Conservation (phyloP, 1,140 invertebrate species). For the Callitettix versicolor region DNA sequence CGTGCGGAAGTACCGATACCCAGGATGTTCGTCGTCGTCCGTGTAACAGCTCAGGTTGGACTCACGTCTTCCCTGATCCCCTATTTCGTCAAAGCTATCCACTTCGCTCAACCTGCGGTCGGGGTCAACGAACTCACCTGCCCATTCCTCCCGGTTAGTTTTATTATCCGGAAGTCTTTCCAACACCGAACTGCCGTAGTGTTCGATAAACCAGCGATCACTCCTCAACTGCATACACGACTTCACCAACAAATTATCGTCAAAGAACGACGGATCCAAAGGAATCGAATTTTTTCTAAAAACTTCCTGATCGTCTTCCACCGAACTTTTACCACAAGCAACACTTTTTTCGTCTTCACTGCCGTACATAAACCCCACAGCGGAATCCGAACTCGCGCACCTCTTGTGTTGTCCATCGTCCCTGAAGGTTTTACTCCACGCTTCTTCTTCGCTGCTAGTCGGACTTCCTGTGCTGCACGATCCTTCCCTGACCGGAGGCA, state of each 20-base stretch:
- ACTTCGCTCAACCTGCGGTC: constrained; percentile 8
- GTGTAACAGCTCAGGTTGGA: constrained; percentile 8
- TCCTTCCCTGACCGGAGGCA: background rate
- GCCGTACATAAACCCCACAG: constrained; percentile 35
- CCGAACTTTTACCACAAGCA: too few species aligned
- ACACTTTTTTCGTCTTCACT: constrained; percentile 34
- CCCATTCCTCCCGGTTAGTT: background rate
- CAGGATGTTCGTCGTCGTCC: constrained; percentile 16
- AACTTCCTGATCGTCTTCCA: too few species aligned
- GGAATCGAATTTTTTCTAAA: too few species aligned
- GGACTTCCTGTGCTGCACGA: background rate
- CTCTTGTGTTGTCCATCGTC: constrained; percentile 21
- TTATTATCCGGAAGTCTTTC: constrained; percentile 1
- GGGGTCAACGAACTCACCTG: background rate
- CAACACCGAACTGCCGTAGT: constrained; percentile 8
- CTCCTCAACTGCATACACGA: background rate
- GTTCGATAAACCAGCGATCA: constrained; percentile 10
- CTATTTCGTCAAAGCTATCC: constrained; percentile 3
- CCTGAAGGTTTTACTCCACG: background rate
- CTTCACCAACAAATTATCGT: too few species aligned
- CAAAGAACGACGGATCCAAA: too few species aligned
- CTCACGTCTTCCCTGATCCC: constrained; percentile 1
- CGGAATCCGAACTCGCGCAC: constrained; percentile 43
- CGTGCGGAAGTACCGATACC: constrained; percentile 52
- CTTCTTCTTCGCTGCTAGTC: background rate